These are phyloP conservation scores for Shinisaurus crocodilurus DNA, from an alignment of 2,113 vertebrate species.

Conservation along the genomic window DNA sequence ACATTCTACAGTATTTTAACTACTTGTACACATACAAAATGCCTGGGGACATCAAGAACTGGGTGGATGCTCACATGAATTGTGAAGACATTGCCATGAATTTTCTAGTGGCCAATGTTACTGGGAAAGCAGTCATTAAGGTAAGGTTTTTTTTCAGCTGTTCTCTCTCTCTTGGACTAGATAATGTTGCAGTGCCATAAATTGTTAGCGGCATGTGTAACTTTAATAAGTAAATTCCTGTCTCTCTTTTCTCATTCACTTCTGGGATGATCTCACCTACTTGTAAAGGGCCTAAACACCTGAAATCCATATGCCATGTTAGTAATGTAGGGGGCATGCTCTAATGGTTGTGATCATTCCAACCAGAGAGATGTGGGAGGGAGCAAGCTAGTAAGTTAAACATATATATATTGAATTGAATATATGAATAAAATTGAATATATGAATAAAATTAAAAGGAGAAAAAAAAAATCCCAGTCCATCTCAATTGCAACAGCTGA, in stretches of 20 bases:
- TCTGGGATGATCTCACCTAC: neutral
- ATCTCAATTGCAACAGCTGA: slow-evolving; percentile 57
- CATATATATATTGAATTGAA: too few relatives aligned
- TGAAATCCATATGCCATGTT: neutral
- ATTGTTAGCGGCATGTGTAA: neutral
- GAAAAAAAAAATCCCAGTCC: slow-evolving; percentile 19
- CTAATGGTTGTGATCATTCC: slow-evolving; percentile 38
- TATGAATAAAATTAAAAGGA: neutral
- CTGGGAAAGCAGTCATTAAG: slow-evolving; percentile 98
- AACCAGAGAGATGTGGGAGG: slow-evolving; percentile 19
- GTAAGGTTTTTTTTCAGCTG: slow-evolving; percentile 68
- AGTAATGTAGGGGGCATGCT: neutral
- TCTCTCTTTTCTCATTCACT: slow-evolving; percentile 11
- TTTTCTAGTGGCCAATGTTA: slow-evolving; percentile 97
- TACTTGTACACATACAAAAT: slow-evolving; percentile 99
- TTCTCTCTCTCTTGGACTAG: neutral
- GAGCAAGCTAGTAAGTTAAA: neutral
- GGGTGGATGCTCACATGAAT: slow-evolving; percentile 99
- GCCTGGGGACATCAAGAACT: slow-evolving; percentile 99
- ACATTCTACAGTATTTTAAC: slow-evolving; percentile 91
- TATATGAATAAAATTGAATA: neutral
- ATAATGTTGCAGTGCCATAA: neutral
- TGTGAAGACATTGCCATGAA: slow-evolving; percentile 99
- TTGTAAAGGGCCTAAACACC: neutral
- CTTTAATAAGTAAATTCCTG: neutral